These are phyloP conservation scores for Tapera naevia DNA, from an alignment of 2,797 vertebrate genomes.

Conservation along the genomic window DNA sequence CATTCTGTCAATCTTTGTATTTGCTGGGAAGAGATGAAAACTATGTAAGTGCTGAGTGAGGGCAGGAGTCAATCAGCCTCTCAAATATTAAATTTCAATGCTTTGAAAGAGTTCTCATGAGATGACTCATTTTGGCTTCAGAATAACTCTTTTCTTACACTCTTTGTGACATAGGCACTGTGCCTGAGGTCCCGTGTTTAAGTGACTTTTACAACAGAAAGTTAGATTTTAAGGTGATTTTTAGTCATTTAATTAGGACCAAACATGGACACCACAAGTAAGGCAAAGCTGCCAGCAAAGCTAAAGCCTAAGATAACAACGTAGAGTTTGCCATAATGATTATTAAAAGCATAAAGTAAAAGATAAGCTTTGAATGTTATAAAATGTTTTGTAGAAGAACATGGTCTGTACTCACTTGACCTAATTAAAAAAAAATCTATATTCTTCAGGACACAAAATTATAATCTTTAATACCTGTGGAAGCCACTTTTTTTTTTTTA, in stretches of 20 bases:
- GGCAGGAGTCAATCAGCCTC: not conserved
- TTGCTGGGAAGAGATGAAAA: not conserved
- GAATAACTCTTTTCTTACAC: not conserved
- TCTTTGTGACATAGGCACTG: no score
- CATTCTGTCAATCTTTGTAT: not conserved
- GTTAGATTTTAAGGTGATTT: not conserved
- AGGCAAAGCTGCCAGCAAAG: not conserved
- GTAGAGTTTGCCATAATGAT: not conserved
- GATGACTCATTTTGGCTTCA: not conserved
- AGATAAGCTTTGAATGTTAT: not conserved
- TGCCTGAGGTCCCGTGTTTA: not conserved
- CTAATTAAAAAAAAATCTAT: not conserved
- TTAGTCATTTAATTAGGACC: not conserved
- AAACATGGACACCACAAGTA: not conserved
- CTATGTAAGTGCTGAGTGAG: not conserved
- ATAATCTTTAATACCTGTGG: not conserved
- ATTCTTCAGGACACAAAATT: not conserved
- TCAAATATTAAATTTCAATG: not conserved
- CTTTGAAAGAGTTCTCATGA: not conserved
- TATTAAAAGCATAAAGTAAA: not conserved
- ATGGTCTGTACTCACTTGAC: not conserved
- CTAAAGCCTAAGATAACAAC: not conserved
- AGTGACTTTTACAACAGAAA: not conserved
- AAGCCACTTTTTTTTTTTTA: not conserved
- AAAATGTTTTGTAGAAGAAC: not conserved